Evolutionary conservation across 2,888 invertebrate genomes (phyloP), one percentile per base, ranked within the genome.

Genomic region (Drosophila phalerata): DNA sequence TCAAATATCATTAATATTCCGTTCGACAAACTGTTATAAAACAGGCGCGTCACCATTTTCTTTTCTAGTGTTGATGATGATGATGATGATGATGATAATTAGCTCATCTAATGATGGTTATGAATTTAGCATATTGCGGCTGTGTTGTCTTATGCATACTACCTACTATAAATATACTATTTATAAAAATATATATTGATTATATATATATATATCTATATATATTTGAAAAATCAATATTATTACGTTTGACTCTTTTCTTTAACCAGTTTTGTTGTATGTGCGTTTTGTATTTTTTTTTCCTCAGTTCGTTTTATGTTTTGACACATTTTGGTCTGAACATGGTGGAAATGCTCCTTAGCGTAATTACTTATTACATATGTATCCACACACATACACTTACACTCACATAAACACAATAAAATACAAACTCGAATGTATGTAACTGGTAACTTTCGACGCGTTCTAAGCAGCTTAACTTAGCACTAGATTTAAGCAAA

Each of bases 111-210:
- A 69, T 64, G 49, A 49, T 81, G 76, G 65, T 88, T 88, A 85
- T 88, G 83, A 88, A 69, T 75, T 84, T 89, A 84, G 84, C 84
- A 89, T 84, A 89, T 84, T 84, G 84, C 89, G 85, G 89, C 89
- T 84, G 84, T 89, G 89, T 84, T 84, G 83, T 84, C 84, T 89
- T 82, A 87, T 88, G 84, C 84, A 84, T 84, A 88, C 73, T 81
- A 87, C 75, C 70, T 71, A 77, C 75, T 67, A 56, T 60, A 49
- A 42, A 55, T 22, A 73, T 63, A 63, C 25, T 69, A 73, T 57
- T 61, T 69, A 72, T 61, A 68, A 42, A 68, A 49, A 62, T 53
- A 66, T 69, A 75, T 69, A 82, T 58, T 66, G 65, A 45, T 61
- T 69, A 81, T 63, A 68, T 63, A 69, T 65, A 65, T 63, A 69